Evolutionary conservation across 1,140 invertebrate species (phyloP), one percentile per base, ranked within the genome.

Genomic region (Caenorhabditis briggsae): DNA sequence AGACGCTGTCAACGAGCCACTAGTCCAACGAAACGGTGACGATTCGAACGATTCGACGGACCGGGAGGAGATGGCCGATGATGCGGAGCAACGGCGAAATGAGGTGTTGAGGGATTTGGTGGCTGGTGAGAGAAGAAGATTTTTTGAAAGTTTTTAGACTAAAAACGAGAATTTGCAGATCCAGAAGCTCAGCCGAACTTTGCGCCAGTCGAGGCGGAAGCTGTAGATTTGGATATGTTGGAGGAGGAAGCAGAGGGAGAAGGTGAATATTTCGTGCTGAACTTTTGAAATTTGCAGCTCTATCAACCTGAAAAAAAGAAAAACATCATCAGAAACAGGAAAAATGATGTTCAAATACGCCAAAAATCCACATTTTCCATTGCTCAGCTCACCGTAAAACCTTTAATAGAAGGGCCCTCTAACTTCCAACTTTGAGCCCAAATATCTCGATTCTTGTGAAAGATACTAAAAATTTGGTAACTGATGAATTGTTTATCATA

Each of bases 21-120:
- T 53, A 14, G 70, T 78, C 3, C 70, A 78, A 48, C 46, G 70
- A 14, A 50, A 50, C 18, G 70, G 70, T 5, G 70, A 78, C 11
- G 70, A 78, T 53, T 78, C 70, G 18, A 78, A 78, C 23, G 70
- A 78, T 23, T 78, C 70, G 18, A 78, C 70, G 70, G 70, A 78
- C 53, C 70, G 70, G 1, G 70, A 78, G n/a, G 70, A 78, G 20
- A 50, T 78, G 25, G 12, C 48, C 70, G 70, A 78, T 53, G 18
- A 78, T 53, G 18, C 70, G 0, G 70, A 78, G 11, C 70, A 78
- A 18, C 70, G 23, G 43, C n/a, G 70, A 78, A 14, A 78, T 2
- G 70, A 78, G 33, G 70, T 20, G 9, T 50, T 78, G 70, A 78
- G 70, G 50, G 70, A 78, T 50, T 78, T 78, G 46, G 70, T 78